Evolutionary conservation across 2,888 invertebrate genomes (phyloP).

Genomic region (Subacronicta megacephala): DNA sequence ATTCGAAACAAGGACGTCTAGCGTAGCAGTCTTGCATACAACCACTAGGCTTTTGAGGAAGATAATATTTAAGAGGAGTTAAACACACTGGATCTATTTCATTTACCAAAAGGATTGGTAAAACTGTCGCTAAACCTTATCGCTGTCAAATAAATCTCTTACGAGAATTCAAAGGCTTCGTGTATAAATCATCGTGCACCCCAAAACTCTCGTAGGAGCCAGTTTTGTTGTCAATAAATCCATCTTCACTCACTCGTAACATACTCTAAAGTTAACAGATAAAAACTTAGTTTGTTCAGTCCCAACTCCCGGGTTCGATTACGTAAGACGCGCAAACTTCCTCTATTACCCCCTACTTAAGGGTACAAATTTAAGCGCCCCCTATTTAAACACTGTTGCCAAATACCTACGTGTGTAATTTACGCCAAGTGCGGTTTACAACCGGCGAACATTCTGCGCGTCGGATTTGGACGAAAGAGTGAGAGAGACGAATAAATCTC

Average conservation of each 20-base stretch:
- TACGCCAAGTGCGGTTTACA: slow-evolving; percentile 78
- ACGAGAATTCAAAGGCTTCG: slow-evolving; percentile 27
- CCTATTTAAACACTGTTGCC: slow-evolving; percentile 79
- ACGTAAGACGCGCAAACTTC: slow-evolving; percentile 78
- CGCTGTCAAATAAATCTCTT: slow-evolving; percentile 31
- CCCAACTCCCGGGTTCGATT: slow-evolving; percentile 73
- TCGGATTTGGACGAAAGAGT: slow-evolving; percentile 55
- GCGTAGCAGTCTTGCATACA: no score
- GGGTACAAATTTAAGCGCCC: slow-evolving; percentile 75
- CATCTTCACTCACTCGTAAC: slow-evolving; percentile 70
- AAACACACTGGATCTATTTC: not conserved
- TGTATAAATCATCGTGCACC: slow-evolving; percentile 49
- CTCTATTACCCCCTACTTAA: slow-evolving; percentile 77
- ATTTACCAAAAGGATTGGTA: not conserved
- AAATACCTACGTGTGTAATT: slow-evolving; percentile 81
- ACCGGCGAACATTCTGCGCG: slow-evolving; percentile 62
- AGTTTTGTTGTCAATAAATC: slow-evolving; percentile 75
- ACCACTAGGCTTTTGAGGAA: no score
- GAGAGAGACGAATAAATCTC: slow-evolving; percentile 77
- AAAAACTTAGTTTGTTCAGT: slow-evolving; percentile 79
- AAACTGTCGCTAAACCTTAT: slow-evolving; percentile 18
- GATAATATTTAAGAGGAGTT: not conserved
- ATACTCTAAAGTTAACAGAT: slow-evolving; percentile 77
- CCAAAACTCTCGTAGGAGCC: slow-evolving; percentile 49
- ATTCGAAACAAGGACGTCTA: no score